Percentiles rank a stretch among this genome's conserved stretches.
phyloP scores from a whole-genome alignment of 2,888 invertebrate species.

The Scaptodrosophila latifasciaeformis region DNA sequence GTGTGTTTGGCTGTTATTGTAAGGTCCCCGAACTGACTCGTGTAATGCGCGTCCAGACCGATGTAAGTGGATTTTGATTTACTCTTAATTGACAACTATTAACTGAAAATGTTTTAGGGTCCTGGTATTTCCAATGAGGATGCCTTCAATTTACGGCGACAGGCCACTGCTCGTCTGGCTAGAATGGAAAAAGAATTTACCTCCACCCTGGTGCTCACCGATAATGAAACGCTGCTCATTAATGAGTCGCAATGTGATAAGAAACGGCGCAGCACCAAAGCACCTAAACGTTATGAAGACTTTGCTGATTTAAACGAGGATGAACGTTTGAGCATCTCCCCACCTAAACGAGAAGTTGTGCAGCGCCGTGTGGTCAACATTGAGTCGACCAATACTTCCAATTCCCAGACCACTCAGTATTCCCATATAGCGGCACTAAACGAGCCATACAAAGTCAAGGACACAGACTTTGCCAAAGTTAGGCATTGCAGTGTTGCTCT shows the following conservation, averaged over 20 bases:
- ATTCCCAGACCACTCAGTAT: conserved; percentile 10
- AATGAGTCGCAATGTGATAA: conserved; percentile 76
- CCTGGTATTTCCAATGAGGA: conserved; percentile 71
- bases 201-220: conserved; percentile 81
- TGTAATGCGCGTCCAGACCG: conserved; percentile 71
- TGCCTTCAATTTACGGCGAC: conserved; percentile 71
- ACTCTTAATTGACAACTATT: background rate
- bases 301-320: conserved; percentile 68
- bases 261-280: conserved; percentile 78
- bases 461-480: conserved; percentile 52
- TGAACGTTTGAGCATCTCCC: conserved; percentile 22
- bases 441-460: conserved; percentile 51
- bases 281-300: conserved; percentile 80
- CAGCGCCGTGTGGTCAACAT: conserved; percentile 12
- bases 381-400: conserved; percentile 9
- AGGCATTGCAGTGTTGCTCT: conserved; percentile 70
- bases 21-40: conserved; percentile 56
- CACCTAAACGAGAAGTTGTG: conserved; percentile 22
- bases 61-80: conserved; percentile 48
- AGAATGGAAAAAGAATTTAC: conserved; percentile 84
- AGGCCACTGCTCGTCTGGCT: conserved; percentile 77
- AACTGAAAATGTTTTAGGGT: conserved; percentile 47
- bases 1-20: conserved; percentile 76
- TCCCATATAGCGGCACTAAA: conserved; percentile 31
- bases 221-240: conserved; percentile 80